Base-by-base conservation (phyloP, 1,140 invertebrate genomes). In the Linepithema humile region DNA sequence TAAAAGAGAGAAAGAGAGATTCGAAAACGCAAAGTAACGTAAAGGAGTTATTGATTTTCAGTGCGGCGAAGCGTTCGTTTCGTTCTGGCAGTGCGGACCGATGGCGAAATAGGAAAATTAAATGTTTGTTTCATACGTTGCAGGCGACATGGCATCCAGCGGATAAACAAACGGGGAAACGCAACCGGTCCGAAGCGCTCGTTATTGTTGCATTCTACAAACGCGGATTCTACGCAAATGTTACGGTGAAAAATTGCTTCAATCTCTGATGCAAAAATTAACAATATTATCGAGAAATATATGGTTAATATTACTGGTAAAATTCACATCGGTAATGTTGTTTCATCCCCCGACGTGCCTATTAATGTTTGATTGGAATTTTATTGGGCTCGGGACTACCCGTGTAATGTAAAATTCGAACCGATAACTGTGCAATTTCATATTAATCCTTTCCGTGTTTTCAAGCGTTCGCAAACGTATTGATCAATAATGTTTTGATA, bases 81-180 rank as follows among this genome's bases (percentile, higher is more conserved):
- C 29, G 2, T 20, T 50, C 9, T n/a, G 59, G 0, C 38, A 1
- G 10, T 32, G 6, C 29, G n/a, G 7, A 75, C 40, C 40, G 12
- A n/a, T 17, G 17, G 26, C 10, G 35, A 55, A 70, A 80, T 55
- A 43, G 64, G 3, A 80, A 80, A 80, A 55, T 80, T 80, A 80
- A 80, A 80, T 80, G 75, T 70, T 80, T 80, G 64, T 80, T 80
- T 80, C 50, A 80, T 70, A 43, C 26, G 6, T 40, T 23, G 35
- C 64, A 65, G 23, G n/a, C 38, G 48, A 15, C 17, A 6, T 20
- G 23, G 20, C n/a, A 67, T 53, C 10, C 20, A 0, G 15, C 23
- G 23, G 35, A 40, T 70, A 80, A 69, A 80, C 50, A 80, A 80
- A 80, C 75, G 64, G 20, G n/a, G 38, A 69, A 80, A 70, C 35